Conservation (phyloP, 2,113 vertebrate species). For the Chitala chitala region DNA sequence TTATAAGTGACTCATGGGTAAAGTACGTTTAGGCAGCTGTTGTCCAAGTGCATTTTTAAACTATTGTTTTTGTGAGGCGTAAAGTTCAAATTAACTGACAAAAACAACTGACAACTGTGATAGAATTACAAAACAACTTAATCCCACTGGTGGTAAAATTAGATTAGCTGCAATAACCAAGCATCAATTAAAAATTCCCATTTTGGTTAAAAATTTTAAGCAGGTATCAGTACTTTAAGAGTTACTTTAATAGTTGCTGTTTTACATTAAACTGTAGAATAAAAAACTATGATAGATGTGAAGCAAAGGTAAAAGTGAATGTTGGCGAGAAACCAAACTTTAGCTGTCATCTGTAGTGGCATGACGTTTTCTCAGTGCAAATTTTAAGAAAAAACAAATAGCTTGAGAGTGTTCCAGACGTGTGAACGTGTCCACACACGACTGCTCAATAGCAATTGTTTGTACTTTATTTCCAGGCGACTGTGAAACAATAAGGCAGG, state of each 20-base stretch:
- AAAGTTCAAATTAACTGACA: background rate
- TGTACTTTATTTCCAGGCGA: background rate
- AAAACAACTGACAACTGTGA: background rate
- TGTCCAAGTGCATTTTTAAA: background rate
- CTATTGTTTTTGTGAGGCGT: background rate
- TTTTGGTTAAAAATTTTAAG: too few relatives aligned
- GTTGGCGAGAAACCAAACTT: background rate
- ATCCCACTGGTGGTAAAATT: too few relatives aligned
- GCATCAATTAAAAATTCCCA: too few relatives aligned
- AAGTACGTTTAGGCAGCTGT: constrained; percentile 1
- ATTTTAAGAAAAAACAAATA: background rate
- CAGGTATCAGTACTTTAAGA: too few relatives aligned
- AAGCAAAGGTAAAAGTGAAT: background rate
- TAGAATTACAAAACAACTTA: background rate
- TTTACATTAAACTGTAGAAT: too few relatives aligned
- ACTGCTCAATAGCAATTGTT: background rate
- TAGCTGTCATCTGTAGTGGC: background rate
- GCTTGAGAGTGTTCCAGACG: too few relatives aligned
- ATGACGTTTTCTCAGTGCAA: background rate
- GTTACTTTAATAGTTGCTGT: too few relatives aligned
- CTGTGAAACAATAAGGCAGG: constrained; percentile 2
- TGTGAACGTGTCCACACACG: background rate
- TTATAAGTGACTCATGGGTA: background rate
- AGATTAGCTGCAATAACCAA: too few relatives aligned
- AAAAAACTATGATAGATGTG: too few relatives aligned